Evolutionary conservation across 1,140 invertebrate genomes (phyloP).

Genomic region (Ctenoplectra terminalis): DNA sequence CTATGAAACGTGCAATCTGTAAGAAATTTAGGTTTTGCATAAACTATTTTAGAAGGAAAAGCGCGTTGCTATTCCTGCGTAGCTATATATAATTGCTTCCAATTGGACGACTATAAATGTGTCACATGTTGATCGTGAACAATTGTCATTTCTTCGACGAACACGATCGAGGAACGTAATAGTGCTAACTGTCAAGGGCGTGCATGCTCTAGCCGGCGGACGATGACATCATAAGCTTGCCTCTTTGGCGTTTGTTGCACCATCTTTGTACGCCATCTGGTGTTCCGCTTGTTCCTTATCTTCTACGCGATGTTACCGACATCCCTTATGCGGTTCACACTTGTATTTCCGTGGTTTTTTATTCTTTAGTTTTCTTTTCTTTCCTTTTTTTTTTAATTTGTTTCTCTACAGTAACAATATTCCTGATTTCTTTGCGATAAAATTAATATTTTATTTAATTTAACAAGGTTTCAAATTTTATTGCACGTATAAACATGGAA

Average conservation of each 20-base stretch:
- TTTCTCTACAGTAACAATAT: neutral
- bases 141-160: conserved; percentile 30
- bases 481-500: neutral
- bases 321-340: neutral
- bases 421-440: too few relatives aligned
- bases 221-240: conserved; percentile 55
- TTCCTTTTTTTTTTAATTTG: too few relatives aligned
- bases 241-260: conserved; percentile 35
- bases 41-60: neutral
- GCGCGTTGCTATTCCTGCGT: neutral
- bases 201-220: conserved; percentile 34
- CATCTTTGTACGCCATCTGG: conserved; percentile 55
- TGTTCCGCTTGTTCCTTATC: neutral
- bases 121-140: conserved; percentile 15
- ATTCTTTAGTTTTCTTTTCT: too few relatives aligned
- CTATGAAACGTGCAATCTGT: neutral
- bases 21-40: neutral
- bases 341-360: neutral
- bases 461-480: neutral
- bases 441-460: neutral
- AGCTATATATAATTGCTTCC: conserved; percentile 18
- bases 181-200: conserved; percentile 61
- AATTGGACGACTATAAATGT: conserved; percentile 7
- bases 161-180: conserved; percentile 41
- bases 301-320: conserved; percentile 53